Evolutionary conservation across 1,140 invertebrate genomes (phyloP), one percentile per base, ranked within the genome.

Genomic region (Medauroidea extradentata): DNA sequence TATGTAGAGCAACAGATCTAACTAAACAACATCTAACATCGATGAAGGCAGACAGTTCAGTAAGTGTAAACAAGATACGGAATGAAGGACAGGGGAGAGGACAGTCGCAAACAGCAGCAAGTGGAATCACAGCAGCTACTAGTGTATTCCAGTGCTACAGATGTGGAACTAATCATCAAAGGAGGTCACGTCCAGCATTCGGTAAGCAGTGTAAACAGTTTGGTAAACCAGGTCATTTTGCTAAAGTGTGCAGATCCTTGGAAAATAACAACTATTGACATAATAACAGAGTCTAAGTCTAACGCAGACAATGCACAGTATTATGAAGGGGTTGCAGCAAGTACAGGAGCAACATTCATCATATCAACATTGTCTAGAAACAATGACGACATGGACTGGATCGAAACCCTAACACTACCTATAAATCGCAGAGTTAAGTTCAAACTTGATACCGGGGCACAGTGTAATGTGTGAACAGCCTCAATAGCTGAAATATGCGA

Each of bases 181-280:
- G 19, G 21, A 25, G 38, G 21, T 29, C 16, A 16, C 21, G 50
- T 24, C 50, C 50, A 29, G 50, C 50, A 27, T 52, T 23, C n/a
- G 16, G 38, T 2, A 52, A 27, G 16, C 16, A 23, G 2, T 52
- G 50, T 29, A 34, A 29, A 7, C n/a, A 52, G 23, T 52, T 14
- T 34, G 25, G 38, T n/a, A 52, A 19, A 27, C 50, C 16, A 29
- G 50, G 50, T 7, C 50, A 52, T 34, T 52, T 52, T 52, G 50
- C 50, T n/a, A 23, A 27, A 11, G 3, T 16, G 50, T 52, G 50
- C 9, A 29, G 50, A 19, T 7, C 50, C 29, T 7, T 4, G 29
- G 5, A 34, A 34, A 11, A 7, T 4, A 34, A 34, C 11, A 11
- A n/a, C n/a, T 11, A n/a, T n/a, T n/a, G n/a, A n/a, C n/a, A n/a